A percentile compares a stretch with the other conserved stretches of the same genome.
Evolutionary conservation across 2,113 vertebrate species (phyloP).

Genomic region (Vulpes ferrilata): DNA sequence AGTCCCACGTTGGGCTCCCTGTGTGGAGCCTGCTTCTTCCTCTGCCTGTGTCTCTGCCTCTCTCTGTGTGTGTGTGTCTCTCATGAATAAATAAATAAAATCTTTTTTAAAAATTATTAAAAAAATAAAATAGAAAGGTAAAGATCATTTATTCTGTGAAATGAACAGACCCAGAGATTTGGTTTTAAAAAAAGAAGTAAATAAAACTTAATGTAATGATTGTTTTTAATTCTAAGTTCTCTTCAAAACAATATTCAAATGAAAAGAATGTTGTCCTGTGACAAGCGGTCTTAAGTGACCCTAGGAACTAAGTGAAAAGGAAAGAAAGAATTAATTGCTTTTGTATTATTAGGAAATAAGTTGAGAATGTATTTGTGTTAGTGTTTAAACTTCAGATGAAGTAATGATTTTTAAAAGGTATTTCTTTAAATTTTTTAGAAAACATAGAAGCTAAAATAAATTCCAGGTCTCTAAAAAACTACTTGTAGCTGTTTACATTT

Average conservation of each 20-base stretch:
- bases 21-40: too few species aligned
- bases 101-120: too few species aligned
- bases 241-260: background rate
- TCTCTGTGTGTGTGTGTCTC: too few species aligned
- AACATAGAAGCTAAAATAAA: background rate
- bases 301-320: background rate
- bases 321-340: background rate
- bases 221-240: background rate
- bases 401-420: background rate
- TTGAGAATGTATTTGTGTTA: background rate
- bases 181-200: slow-evolving; percentile 42
- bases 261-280: background rate
- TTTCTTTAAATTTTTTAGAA: slow-evolving; percentile 33
- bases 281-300: background rate
- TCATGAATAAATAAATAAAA: too few species aligned
- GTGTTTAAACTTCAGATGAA: slow-evolving; percentile 33
- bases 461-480: background rate
- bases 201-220: background rate
- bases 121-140: background rate
- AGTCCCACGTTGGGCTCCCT: too few species aligned
- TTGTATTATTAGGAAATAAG: background rate
- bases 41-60: too few species aligned
- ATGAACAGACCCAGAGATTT: slow-evolving; percentile 3
- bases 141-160: background rate
- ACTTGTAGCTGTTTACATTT: background rate